Evolutionary conservation across 1,140 invertebrate species (phyloP).

Genomic region (Aphidius ervi): DNA sequence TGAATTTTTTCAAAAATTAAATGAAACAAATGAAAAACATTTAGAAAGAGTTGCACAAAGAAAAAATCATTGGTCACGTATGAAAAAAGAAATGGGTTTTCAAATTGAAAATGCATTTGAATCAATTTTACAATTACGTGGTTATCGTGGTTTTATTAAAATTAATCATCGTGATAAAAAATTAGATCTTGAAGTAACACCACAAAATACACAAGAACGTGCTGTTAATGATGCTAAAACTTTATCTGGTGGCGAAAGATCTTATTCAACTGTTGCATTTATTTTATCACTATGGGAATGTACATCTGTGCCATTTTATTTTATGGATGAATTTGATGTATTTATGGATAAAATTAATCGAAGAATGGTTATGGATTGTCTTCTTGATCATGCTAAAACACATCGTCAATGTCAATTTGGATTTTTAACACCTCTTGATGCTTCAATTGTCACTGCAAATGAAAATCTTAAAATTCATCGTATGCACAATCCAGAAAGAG

Average conservation of each 20-base stretch:
- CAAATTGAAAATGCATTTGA: conserved; percentile 52
- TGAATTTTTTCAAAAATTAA: conserved; percentile 28
- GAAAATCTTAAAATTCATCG: conserved; percentile 57
- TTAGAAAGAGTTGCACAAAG: conserved; percentile 38
- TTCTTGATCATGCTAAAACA: conserved; percentile 61
- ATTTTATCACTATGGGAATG: conserved; percentile 91
- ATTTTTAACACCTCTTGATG: conserved; percentile 73
- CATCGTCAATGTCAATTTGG: conserved; percentile 65
- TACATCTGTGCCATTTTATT: conserved; percentile 87
- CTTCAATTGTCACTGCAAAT: conserved; percentile 54
- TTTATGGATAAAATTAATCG: conserved; percentile 87
- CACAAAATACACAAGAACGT: conserved; percentile 44
- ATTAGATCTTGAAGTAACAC: conserved; percentile 60
- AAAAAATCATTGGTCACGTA: conserved; percentile 40
- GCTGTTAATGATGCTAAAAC: conserved; percentile 49
- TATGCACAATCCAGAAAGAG: neutral
- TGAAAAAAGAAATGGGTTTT: conserved; percentile 48
- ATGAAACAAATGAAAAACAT: conserved; percentile 39
- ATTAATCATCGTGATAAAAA: conserved; percentile 59
- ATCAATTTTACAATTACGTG: conserved; percentile 49
- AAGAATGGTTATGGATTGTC: conserved; percentile 63
- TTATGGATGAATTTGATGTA: conserved; percentile 97
- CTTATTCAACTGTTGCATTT: conserved; percentile 91
- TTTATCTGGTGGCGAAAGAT: conserved; percentile 92
- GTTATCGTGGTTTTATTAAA: conserved; percentile 59